phyloP scores from a whole-genome alignment of 2,797 vertebrate species.

The Silurus aristotelis region DNA sequence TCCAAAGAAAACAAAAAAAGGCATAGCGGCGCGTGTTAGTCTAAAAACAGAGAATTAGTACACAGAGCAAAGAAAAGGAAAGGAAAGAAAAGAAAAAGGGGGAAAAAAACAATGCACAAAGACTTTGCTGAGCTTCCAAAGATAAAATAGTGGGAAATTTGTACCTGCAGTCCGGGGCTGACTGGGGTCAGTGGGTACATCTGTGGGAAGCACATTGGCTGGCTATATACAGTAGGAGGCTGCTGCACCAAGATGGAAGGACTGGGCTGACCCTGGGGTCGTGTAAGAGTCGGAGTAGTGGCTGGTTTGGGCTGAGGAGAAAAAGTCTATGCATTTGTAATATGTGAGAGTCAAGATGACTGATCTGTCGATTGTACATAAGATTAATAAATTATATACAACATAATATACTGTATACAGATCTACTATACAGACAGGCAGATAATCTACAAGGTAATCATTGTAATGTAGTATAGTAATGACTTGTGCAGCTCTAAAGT shows the following conservation, averaged over 20 bases:
- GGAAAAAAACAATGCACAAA: background rate
- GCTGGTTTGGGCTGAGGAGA: slow-evolving; percentile 89
- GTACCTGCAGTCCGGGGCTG: slow-evolving; percentile 97
- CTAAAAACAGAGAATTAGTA: slow-evolving; percentile 4
- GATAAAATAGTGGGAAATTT: slow-evolving; percentile 27
- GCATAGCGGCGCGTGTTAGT: background rate
- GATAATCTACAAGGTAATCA: too few species aligned
- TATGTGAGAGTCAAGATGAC: background rate
- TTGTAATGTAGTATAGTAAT: background rate
- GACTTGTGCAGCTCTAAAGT: background rate
- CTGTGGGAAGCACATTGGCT: slow-evolving; percentile 96
- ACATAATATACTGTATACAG: too few species aligned
- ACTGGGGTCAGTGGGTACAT: slow-evolving; percentile 96
- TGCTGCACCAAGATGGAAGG: slow-evolving; percentile 96
- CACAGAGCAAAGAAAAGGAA: slow-evolving; percentile 24
- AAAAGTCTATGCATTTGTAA: background rate
- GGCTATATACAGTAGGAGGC: slow-evolving; percentile 89
- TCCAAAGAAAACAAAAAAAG: background rate
- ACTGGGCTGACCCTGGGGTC: slow-evolving; percentile 96
- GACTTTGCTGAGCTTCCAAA: background rate
- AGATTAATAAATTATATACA: too few species aligned
- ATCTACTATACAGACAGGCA: too few species aligned
- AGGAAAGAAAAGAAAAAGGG: too few species aligned
- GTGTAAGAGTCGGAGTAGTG: slow-evolving; percentile 93
- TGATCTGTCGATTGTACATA: too few species aligned